Conservation (phyloP, 2,797 vertebrate species). For the Sciurus carolinensis region DNA sequence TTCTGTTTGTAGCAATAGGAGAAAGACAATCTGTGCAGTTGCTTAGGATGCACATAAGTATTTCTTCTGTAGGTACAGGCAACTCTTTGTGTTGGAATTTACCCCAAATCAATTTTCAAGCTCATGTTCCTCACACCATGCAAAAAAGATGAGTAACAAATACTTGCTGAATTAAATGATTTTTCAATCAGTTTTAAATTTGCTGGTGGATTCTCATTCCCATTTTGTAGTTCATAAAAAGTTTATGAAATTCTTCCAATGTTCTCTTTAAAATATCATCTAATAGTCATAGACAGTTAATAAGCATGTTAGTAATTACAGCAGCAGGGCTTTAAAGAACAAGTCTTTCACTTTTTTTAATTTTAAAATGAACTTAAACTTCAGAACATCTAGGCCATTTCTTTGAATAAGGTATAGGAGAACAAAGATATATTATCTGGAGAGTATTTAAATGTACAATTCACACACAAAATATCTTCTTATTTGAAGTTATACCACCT, state of each 20-base stretch:
- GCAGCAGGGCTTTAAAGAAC: neutral
- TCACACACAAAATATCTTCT: neutral
- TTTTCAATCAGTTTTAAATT: neutral
- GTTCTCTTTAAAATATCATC: neutral
- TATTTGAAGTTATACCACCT: slow-evolving; percentile 9
- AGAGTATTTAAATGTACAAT: neutral
- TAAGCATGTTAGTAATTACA: neutral
- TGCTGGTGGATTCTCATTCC: neutral
- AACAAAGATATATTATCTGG: neutral
- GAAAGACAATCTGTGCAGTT: neutral
- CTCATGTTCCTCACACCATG: neutral
- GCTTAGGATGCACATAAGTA: neutral
- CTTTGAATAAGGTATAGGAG: neutral
- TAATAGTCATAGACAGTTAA: neutral
- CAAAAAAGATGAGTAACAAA: neutral
- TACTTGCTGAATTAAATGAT: neutral
- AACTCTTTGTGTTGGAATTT: neutral
- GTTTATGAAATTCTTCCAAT: neutral
- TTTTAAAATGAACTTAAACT: neutral
- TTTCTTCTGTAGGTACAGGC: neutral
- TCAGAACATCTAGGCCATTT: neutral
- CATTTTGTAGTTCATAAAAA: neutral
- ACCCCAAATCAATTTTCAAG: neutral
- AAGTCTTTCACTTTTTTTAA: neutral
- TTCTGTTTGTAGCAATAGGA: neutral